Conservation (phyloP, 2,888 invertebrate genomes). For the Amblyjoppa fuscipennis region DNA sequence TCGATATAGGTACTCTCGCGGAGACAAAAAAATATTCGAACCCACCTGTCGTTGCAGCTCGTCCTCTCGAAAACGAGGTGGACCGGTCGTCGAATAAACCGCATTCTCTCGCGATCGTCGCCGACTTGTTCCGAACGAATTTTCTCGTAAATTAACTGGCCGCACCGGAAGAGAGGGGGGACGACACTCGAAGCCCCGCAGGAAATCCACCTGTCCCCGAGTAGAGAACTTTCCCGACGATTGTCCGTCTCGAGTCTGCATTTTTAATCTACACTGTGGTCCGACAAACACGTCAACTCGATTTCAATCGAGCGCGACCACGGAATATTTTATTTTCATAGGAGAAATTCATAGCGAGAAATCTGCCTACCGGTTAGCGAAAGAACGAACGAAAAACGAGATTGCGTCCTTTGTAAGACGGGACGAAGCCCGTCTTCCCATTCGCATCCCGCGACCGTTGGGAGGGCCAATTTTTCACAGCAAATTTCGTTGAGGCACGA, state of each 20-base stretch:
- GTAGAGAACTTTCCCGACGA: slow-evolving; percentile 11
- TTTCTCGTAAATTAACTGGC: slow-evolving; percentile 19
- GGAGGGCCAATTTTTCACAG: not conserved
- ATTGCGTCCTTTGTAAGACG: not conserved
- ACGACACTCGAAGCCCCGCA: not conserved
- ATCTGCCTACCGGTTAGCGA: not conserved
- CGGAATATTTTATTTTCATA: not conserved
- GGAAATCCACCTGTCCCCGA: slow-evolving; percentile 33
- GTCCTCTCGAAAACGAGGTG: slow-evolving; percentile 39
- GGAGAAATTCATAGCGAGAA: not conserved
- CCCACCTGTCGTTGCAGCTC: slow-evolving; percentile 52
- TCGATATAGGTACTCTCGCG: slow-evolving; percentile 4
- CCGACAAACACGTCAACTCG: not conserved
- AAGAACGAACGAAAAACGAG: not conserved
- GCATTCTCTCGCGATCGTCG: slow-evolving; percentile 46
- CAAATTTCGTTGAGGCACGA: slow-evolving; percentile 26
- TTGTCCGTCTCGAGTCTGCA: not conserved
- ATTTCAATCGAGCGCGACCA: not conserved
- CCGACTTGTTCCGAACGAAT: slow-evolving; percentile 43
- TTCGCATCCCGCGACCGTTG: not conserved
- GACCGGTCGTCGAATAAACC: slow-evolving; percentile 56
- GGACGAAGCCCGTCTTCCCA: not conserved
- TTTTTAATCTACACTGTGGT: no score
- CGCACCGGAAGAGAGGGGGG: slow-evolving; percentile 25
- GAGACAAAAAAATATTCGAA: slow-evolving; percentile 7